Percentiles rank a stretch among this genome's conserved stretches.
Conservation (phyloP, 2,113 vertebrate genomes). For the Casuarius casuarius region DNA sequence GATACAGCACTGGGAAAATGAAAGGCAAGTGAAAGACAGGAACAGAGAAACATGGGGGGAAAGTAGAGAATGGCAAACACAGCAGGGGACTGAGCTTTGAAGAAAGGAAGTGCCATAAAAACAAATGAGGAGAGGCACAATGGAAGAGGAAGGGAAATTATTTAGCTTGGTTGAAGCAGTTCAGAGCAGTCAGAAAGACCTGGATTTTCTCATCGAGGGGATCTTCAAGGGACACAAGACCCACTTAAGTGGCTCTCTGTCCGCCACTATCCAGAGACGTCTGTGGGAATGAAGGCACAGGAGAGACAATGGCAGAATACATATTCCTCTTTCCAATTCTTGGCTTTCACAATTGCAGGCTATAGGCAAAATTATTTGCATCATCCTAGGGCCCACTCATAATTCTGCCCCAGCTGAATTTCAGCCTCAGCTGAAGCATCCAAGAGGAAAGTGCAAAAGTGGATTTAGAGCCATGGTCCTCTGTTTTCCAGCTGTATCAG, state of each 20-base stretch:
- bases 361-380: background rate
- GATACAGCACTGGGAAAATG: background rate
- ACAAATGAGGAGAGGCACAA: background rate
- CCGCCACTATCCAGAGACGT: background rate
- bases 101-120: background rate
- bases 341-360: background rate
- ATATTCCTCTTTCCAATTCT: background rate
- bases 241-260: background rate
- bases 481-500: background rate
- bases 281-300: background rate
- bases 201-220: background rate
- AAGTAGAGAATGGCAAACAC: background rate
- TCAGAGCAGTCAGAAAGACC: background rate
- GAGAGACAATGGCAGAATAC: background rate
- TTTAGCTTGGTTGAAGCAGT: background rate
- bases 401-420: background rate
- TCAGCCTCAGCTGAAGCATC: background rate
- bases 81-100: background rate
- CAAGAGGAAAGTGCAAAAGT: background rate
- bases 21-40: background rate
- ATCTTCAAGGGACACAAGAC: background rate
- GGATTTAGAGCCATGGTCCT: background rate
- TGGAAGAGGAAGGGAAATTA: background rate
- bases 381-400: background rate
- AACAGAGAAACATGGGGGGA: background rate